Percentiles rank a stretch among this genome's conserved stretches.
Conservation (phyloP, 1,140 invertebrate species). For the Paramacrobiotus metropolitanus region DNA sequence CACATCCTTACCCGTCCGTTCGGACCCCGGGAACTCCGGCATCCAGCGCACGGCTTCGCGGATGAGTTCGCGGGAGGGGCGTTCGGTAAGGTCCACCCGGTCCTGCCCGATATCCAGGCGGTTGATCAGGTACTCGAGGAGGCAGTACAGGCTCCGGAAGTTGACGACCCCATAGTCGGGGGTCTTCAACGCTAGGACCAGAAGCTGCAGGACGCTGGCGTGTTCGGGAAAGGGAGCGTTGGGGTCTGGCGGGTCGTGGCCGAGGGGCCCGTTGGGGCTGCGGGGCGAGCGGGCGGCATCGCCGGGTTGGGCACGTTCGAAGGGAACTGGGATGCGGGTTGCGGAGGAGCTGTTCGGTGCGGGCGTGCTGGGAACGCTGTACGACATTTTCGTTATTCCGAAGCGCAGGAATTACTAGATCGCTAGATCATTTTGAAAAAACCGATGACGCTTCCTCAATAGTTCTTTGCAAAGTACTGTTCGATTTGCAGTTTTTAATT, state of each 20-base stretch:
- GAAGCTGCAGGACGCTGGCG: neutral
- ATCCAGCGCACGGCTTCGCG: neutral
- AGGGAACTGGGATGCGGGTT: no score
- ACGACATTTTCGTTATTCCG: no score
- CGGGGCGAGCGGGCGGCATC: no score
- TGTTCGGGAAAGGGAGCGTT: neutral
- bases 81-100: neutral
- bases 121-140: neutral
- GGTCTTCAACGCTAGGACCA: neutral
- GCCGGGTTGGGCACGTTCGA: no score
- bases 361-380: no score
- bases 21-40: neutral
- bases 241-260: neutral
- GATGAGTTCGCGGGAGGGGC: neutral
- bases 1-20: neutral
- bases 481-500: no score
- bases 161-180: slow-evolving; percentile 1
- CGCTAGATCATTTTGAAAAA: no score
- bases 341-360: no score
- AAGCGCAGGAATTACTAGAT: no score
- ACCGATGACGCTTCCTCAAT: no score
- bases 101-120: neutral
- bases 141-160: neutral
- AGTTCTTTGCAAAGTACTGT: no score
- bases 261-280: no score